Evolutionary conservation across 2,797 vertebrate genomes (phyloP), one percentile per base, ranked within the genome.

Genomic region (Lateolabrax maculatus): DNA sequence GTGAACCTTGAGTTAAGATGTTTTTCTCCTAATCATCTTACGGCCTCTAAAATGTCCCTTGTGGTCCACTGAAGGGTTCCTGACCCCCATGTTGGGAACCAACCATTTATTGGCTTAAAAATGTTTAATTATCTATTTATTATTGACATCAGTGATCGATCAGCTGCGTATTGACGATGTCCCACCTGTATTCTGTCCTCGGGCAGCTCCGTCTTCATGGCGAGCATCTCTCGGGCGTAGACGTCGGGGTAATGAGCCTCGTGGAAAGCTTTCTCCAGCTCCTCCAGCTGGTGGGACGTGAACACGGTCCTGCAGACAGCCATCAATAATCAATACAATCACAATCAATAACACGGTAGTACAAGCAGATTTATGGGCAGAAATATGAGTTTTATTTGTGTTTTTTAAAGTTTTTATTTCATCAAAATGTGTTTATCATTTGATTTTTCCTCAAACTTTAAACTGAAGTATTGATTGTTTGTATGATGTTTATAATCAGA

Each of bases 231-330:
- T 73, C 97, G 92, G 37, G 97, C 97, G 2, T 98, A 99, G 0
- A 99, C 97, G 2, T 99, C 98, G 0, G 97, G 97, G 56, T 99
- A 99, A 73, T 99, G 98, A 0, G 98, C 98, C 72, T 99, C 97
- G 0, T 96, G 96, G 80, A 99, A 99, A 0, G 97, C 97, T 77
- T 98, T 99, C 91, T 99, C 98, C 92, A 99, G 88, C 87, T 98
- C 97, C 89, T 98, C 97, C 84, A 99, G 94, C 87, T 99, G 97
- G 72, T 97, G 96, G 15, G 97, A 96, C 0, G 97, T 99, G 84
- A 99, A 99, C 64, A 99, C 97, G 0, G 98, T 99, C 92, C 98
- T 99, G 88, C 0, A 43, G 29, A 0, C 27, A 19, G 7, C 18
- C 18, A 9, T 23, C 0, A 53, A 18, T 29, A 27, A 29, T 16